Percentiles rank a stretch among this genome's conserved stretches.
phyloP scores from a whole-genome alignment of 1,140 invertebrate genomes.

The Hylyphantes graminicola region DNA sequence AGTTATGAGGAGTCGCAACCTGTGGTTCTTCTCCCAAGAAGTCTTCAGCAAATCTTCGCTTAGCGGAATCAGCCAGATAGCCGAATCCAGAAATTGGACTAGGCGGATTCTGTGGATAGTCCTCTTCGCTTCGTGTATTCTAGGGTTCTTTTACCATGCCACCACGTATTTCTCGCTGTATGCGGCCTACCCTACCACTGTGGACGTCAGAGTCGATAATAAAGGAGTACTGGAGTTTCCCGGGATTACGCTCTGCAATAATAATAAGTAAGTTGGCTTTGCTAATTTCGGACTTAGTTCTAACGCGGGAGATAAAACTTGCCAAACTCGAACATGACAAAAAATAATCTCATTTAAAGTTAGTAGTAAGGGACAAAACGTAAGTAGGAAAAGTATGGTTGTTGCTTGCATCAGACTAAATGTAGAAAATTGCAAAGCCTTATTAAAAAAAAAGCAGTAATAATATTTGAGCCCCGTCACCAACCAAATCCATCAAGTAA shows the following conservation, averaged over 20 bases:
- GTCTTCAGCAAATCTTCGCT: slow-evolving; percentile 57
- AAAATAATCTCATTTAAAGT: no score
- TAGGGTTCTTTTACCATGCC: slow-evolving; percentile 57
- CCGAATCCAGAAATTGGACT: slow-evolving; percentile 32
- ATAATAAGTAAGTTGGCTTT: slow-evolving; percentile 48
- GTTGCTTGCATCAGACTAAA: no score
- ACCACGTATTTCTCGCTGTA: slow-evolving; percentile 57
- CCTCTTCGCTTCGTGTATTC: slow-evolving; percentile 42
- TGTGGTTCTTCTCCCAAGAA: slow-evolving; percentile 42
- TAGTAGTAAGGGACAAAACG: no score
- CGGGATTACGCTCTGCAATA: slow-evolving; percentile 61
- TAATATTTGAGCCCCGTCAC: no score
- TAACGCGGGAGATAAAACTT: no score
- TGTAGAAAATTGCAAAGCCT: no score
- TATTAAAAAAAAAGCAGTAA: no score
- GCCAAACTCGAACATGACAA: no score
- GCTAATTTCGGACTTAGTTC: not conserved
- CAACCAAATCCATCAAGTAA: no score
- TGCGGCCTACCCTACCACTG: slow-evolving; percentile 61
- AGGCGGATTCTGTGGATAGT: slow-evolving; percentile 45
- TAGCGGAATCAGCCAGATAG: slow-evolving; percentile 59
- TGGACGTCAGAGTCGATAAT: slow-evolving; percentile 61
- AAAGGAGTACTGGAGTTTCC: slow-evolving; percentile 59
- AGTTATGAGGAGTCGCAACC: not conserved
- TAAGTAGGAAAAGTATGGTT: no score